Percentiles rank a stretch among this genome's conserved stretches.
Conservation (phyloP, 2,888 invertebrate species). For the Amiota communis region DNA sequence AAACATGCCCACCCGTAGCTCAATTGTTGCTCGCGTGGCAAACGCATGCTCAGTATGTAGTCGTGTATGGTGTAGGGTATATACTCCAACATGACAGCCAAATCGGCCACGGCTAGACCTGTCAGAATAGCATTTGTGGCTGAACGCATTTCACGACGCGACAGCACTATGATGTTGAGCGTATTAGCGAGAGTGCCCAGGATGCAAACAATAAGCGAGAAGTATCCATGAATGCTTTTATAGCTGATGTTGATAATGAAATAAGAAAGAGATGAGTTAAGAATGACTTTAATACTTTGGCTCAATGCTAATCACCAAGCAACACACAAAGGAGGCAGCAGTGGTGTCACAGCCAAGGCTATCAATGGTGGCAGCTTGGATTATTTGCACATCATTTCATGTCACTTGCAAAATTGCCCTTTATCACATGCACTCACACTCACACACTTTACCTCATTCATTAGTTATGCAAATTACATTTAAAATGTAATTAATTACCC, state of each 20-base stretch:
- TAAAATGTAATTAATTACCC: constrained; percentile 58
- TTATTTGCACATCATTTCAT: constrained; percentile 5
- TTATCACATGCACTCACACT: background rate
- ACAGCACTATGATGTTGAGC: constrained; percentile 92
- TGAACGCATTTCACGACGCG: constrained; percentile 91
- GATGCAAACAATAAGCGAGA: constrained; percentile 88
- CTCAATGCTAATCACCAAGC: no score
- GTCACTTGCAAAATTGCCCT: background rate
- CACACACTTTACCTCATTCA: background rate
- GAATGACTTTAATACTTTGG: background rate
- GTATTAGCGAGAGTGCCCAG: constrained; percentile 92
- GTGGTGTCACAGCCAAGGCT: background rate
- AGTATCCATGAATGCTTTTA: constrained; percentile 85
- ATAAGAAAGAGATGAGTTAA: constrained; percentile 18
- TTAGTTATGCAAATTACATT: constrained; percentile 60
- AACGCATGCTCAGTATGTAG: constrained; percentile 77
- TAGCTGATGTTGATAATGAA: constrained; percentile 74
- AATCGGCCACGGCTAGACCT: constrained; percentile 91
- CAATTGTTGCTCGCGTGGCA: constrained; percentile 75
- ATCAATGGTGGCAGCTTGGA: background rate
- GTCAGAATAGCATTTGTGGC: constrained; percentile 94
- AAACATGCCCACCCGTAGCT: constrained; percentile 87
- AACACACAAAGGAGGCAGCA: background rate
- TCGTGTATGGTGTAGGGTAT: constrained; percentile 90
- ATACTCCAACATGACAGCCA: constrained; percentile 95